phyloP scores from a whole-genome alignment of 1,140 invertebrate species.

The Neodiprion pinetum region DNA sequence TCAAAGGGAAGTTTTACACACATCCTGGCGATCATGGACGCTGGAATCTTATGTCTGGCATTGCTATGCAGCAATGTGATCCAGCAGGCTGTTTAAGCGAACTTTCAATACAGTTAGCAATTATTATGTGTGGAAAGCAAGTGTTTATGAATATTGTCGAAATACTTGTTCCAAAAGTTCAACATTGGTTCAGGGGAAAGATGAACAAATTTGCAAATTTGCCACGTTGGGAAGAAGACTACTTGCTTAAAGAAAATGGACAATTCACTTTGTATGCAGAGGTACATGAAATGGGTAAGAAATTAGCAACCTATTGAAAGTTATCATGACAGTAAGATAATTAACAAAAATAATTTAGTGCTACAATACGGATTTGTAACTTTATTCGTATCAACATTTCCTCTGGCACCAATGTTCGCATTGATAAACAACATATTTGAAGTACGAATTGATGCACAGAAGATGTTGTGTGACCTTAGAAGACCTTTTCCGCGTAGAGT shows the following conservation, averaged over 20 bases:
- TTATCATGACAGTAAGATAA: too few species aligned
- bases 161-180: slow-evolving; percentile 65
- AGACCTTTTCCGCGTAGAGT: slow-evolving; percentile 62
- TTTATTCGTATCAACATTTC: slow-evolving; percentile 66
- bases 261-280: slow-evolving; percentile 69
- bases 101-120: slow-evolving; percentile 70
- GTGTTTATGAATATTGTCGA: slow-evolving; percentile 70
- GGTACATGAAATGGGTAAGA: slow-evolving; percentile 75
- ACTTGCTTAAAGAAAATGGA: slow-evolving; percentile 25
- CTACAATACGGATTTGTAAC: slow-evolving; percentile 66
- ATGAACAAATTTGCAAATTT: not conserved
- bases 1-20: slow-evolving; percentile 66
- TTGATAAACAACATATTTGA: slow-evolving; percentile 65
- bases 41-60: slow-evolving; percentile 8
- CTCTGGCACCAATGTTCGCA: slow-evolving; percentile 65
- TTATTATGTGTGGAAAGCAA: slow-evolving; percentile 78
- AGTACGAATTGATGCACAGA: slow-evolving; percentile 64
- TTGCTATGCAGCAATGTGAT: slow-evolving; percentile 62
- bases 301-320: not conserved
- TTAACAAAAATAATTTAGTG: slow-evolving; percentile 35
- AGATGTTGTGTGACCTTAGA: slow-evolving; percentile 58
- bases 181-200: not conserved
- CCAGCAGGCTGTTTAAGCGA: slow-evolving; percentile 73
- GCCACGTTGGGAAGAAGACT: slow-evolving; percentile 4
- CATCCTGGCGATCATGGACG: slow-evolving; percentile 55